Evolutionary conservation across 2,888 invertebrate genomes (phyloP), one percentile per base, ranked within the genome.

Genomic region (Drosophila yooni): DNA sequence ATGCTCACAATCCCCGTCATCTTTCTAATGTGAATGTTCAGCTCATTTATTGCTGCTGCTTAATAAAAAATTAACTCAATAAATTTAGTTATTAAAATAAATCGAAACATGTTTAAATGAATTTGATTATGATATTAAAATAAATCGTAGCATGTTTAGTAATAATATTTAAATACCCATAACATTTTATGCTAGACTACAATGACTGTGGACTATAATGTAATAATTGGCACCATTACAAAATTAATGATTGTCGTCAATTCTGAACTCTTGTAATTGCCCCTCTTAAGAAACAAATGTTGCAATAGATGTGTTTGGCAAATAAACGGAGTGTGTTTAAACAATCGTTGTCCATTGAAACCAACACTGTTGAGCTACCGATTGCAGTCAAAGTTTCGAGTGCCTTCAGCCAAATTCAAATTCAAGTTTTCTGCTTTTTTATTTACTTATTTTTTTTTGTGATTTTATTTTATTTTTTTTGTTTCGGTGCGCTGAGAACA

Each of bases 381-480:
- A 76, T 77, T 72, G 62, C 66, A 59, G 78, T 59, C 75, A 72
- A 62, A 38, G 40, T 52, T 56, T 71, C 51, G 73, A 77, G 62
- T 66, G 58, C 38, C 43, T 54, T 48, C 8, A 34, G 65, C 51
- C 6, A 29, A 13, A 72, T 72, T 56, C 3, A 31, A 51, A 62
- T 65, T 51, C 74, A 27, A 77, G 78, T 73, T 73, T 67, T 34
- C 48, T 15, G 13, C 10, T 31, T 48, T n/a, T 29, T 46, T 25
- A 29, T 34, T n/a, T 25, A 38, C 25, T 27, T 27, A 25, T 15
- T 25, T 21, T 18, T 46, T 36, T 64, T 34, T 36, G 34, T 53
- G 64, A 51, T 57, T 25, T 46, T 11, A 25, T 34, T 18, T 15
- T 15, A 15, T 25, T 25, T 21, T 21, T 15, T 33, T 36, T 64